Evolutionary conservation across 2,797 vertebrate genomes (phyloP).

Genomic region (Diplodus puntazzo): DNA sequence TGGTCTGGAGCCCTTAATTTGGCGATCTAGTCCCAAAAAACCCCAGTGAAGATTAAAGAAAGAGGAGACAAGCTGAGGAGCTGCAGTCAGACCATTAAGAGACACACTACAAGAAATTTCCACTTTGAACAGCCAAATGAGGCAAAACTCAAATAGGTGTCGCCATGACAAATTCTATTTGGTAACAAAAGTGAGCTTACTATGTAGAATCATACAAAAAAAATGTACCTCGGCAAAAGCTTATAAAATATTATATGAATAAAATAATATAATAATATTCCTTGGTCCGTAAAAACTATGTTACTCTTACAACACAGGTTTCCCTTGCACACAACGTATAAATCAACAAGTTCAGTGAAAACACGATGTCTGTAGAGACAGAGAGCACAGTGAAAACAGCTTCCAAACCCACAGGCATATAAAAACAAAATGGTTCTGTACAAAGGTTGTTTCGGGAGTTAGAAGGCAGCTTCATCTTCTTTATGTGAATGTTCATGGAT

Average conservation of each 20-base stretch:
- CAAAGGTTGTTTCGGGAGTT: constrained; percentile 37
- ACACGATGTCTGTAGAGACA: constrained; percentile 27
- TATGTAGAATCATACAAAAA: constrained; percentile 78
- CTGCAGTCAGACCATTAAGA: constrained; percentile 23
- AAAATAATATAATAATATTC: constrained; percentile 84
- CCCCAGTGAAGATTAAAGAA: constrained; percentile 16
- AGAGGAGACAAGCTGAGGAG: constrained; percentile 1
- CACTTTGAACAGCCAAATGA: constrained; percentile 42
- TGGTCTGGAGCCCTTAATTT: neutral
- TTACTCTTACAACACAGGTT: constrained; percentile 73
- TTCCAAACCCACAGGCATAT: constrained; percentile 34
- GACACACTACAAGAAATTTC: constrained; percentile 17
- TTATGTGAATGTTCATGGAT: constrained; percentile 23
- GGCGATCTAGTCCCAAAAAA: constrained; percentile 7
- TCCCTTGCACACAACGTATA: constrained; percentile 62
- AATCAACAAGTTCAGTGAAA: constrained; percentile 57
- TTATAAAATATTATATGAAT: constrained; percentile 87
- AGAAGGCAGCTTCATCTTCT: constrained; percentile 25
- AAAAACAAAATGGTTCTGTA: constrained; percentile 48
- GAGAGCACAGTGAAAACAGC: constrained; percentile 44
- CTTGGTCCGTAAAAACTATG: constrained; percentile 86
- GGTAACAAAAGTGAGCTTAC: constrained; percentile 77
- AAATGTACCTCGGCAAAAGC: constrained; percentile 85
- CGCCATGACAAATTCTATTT: constrained; percentile 69
- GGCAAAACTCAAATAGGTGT: constrained; percentile 49